Evolutionary conservation across 2,888 invertebrate genomes (phyloP), one percentile per base, ranked within the genome.

Genomic region (Cheilosia variabilis): DNA sequence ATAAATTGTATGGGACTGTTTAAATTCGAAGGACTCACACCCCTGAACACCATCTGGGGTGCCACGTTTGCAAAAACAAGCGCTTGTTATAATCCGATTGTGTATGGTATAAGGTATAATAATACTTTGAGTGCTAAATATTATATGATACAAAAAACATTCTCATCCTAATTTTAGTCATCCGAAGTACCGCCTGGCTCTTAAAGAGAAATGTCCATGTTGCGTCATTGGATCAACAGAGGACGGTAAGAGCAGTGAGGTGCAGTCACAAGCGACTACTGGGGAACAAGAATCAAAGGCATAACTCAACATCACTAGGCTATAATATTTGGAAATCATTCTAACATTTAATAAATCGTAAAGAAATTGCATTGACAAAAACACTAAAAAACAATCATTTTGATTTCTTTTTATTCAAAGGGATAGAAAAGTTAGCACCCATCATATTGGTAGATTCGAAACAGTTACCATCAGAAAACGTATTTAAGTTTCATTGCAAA

Each of bases 51-150:
- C 72, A 97, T 97, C 92, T 97, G 97, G 96, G 96, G 97, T 68
- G 97, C 98, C 43, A 94, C 98, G 88, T 97, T 98, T 91, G 98
- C 98, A 80, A 98, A 98, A 93, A 96, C 97, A 87, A 97, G 97
- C 89, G 96, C 97, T 87, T 96, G 96, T 84, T 97, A 97, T 93
- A 97, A 97, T 93, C 97, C 97, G 27, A 96, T 97, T 91, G 97
- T 97, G 87, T 97, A 97, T 91, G 97, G 96, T 89, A 97, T 97
- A 92, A 97, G 96, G 96, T 96, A 89, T 10, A 7, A 58, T 10
- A n/a, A 9, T 4, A 43, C 31, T 7, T 22, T 6, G 17, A 19
- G 13, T 24, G 6, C 19, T 7, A 19, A 22, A 55, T 9, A 7
- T 55, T 27, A 19, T 58, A 17, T 22, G 1, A n/a, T 47, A 52